A percentile compares a stretch with the other conserved stretches of the same genome.
phyloP scores from a whole-genome alignment of 2,113 vertebrate species.

The Trochalopteron elliotii region DNA sequence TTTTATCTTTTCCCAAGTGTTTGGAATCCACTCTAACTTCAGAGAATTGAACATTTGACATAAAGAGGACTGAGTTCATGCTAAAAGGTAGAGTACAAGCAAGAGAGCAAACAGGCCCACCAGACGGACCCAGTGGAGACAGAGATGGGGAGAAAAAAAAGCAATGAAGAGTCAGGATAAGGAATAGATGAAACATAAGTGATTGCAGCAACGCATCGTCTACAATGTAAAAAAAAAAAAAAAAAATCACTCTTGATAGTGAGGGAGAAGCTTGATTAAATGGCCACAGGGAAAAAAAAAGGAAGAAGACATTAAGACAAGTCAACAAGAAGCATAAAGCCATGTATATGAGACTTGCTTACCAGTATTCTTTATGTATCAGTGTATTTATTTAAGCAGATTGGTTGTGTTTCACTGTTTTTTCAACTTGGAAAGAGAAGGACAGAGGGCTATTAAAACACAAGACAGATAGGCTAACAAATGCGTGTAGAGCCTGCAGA shows the following conservation, averaged over 20 bases:
- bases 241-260: neutral
- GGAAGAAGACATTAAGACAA: neutral
- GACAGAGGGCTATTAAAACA: neutral
- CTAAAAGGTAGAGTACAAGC: neutral
- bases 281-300: no score
- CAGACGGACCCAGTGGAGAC: neutral
- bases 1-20: neutral
- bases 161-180: neutral
- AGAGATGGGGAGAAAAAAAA: neutral
- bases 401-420: neutral
- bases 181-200: neutral
- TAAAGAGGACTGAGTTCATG: neutral
- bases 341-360: neutral
- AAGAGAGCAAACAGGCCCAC: neutral
- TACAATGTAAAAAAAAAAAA: neutral
- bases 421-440: neutral
- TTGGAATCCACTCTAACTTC: neutral
- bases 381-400: neutral
- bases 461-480: neutral
- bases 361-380: neutral
- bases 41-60: fast-evolving
- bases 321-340: neutral
- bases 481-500: neutral
- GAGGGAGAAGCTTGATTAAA: neutral
- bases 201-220: neutral